phyloP scores from a whole-genome alignment of 2,797 vertebrate species.

The Phataginus tricuspis region DNA sequence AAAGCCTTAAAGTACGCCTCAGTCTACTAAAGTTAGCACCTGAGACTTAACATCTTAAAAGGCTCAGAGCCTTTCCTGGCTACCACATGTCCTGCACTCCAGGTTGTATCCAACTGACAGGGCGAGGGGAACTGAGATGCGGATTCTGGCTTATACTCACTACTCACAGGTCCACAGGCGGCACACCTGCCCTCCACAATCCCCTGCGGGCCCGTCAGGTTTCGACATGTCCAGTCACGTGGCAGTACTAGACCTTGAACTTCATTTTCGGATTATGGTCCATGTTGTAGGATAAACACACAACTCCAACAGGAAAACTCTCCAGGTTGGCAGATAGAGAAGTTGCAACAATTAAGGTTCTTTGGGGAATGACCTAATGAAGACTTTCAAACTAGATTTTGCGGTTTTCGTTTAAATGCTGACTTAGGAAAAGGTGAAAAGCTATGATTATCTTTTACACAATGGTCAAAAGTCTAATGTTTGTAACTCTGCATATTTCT shows the following conservation, averaged over 20 bases:
- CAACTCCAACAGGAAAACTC: neutral
- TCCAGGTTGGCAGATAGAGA: neutral
- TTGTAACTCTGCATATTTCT: neutral
- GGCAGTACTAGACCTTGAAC: neutral
- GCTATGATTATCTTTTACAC: neutral
- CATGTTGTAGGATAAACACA: neutral
- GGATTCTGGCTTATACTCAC: neutral
- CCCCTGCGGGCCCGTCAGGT: neutral
- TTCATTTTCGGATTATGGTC: neutral
- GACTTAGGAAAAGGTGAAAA: conserved; percentile 14
- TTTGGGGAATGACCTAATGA: neutral
- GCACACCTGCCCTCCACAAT: neutral
- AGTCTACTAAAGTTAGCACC: neutral
- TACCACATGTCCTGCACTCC: neutral
- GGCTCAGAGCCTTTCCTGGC: no score
- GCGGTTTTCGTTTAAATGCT: neutral
- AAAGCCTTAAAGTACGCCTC: neutral
- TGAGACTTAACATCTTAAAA: neutral
- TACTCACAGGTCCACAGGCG: neutral
- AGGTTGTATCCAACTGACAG: neutral
- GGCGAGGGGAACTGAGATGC: neutral
- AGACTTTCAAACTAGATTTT: neutral
- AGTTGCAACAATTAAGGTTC: neutral
- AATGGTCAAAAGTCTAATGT: neutral
- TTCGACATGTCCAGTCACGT: neutral